phyloP scores from a whole-genome alignment of 2,888 invertebrate species.

The Mermis nigrescens region DNA sequence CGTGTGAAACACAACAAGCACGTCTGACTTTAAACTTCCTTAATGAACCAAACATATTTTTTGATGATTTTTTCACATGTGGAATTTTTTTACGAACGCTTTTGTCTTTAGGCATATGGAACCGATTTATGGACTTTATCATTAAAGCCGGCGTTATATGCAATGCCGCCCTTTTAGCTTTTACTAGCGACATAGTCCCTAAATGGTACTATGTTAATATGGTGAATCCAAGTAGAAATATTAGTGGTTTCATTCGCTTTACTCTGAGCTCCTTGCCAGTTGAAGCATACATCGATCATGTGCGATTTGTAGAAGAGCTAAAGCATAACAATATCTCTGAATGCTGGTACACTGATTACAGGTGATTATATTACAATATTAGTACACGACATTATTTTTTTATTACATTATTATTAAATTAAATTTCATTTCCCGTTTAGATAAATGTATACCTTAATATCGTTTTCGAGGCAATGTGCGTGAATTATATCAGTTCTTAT shows the following conservation, averaged over 20 bases:
- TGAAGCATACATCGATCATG: not conserved
- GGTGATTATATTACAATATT: too few relatives aligned
- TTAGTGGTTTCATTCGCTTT: not conserved
- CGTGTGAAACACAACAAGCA: too few relatives aligned
- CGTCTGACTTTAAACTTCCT: too few relatives aligned
- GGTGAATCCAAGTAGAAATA: not conserved
- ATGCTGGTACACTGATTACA: not conserved
- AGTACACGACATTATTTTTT: too few relatives aligned
- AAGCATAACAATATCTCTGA: not conserved
- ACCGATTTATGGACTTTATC: not conserved
- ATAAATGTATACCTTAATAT: too few relatives aligned
- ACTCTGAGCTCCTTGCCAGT: not conserved
- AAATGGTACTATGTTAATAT: not conserved
- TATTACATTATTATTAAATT: too few relatives aligned
- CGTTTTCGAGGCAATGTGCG: too few relatives aligned
- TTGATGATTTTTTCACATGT: too few relatives aligned
- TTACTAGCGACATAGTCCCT: not conserved
- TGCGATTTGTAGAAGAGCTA: not conserved
- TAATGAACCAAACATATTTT: too few relatives aligned
- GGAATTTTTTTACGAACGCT: too few relatives aligned
- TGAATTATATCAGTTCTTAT: too few relatives aligned
- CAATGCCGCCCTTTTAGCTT: constrained; percentile 2
- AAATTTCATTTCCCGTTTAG: too few relatives aligned
- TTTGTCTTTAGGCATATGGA: constrained; percentile 2
- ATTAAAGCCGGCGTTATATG: not conserved